Percentiles rank a stretch among this genome's conserved stretches.
Conservation (phyloP, 2,113 vertebrate genomes). For the Syngnathoides biaculeatus region DNA sequence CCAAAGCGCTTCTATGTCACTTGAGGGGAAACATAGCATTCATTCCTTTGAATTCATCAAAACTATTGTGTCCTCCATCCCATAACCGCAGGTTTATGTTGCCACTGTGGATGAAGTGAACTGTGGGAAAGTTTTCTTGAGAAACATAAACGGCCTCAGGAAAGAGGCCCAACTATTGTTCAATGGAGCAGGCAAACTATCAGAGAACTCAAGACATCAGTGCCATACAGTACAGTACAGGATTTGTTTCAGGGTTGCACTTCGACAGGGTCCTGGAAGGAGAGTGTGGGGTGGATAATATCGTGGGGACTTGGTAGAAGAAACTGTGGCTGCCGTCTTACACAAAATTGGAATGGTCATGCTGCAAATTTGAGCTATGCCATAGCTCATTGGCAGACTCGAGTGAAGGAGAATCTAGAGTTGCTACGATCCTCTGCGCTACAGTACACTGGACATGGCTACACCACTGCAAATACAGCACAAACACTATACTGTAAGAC, state of each 20-base stretch:
- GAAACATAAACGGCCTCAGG: slow-evolving; percentile 43
- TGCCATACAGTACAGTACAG: slow-evolving; percentile 63
- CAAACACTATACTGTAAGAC: too few relatives aligned
- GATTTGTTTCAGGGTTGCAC: slow-evolving; percentile 46
- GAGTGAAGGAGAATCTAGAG: slow-evolving; percentile 39
- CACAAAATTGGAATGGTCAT: slow-evolving; percentile 58
- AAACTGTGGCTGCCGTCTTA: slow-evolving; percentile 61
- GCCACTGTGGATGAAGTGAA: slow-evolving; percentile 36
- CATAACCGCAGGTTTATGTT: slow-evolving; percentile 45
- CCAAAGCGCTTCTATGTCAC: slow-evolving; percentile 15
- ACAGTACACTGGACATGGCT: neutral
- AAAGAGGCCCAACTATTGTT: slow-evolving; percentile 57
- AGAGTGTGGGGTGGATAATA: slow-evolving; percentile 18
- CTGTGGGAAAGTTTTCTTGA: slow-evolving; percentile 52
- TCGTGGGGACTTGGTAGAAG: slow-evolving; percentile 14
- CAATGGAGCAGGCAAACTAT: slow-evolving; percentile 38
- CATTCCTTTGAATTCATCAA: slow-evolving; percentile 43
- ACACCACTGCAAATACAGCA: too few relatives aligned
- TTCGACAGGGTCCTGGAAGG: slow-evolving; percentile 36
- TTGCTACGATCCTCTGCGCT: slow-evolving; percentile 22
- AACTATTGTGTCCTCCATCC: slow-evolving; percentile 22
- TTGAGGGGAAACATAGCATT: slow-evolving; percentile 35
- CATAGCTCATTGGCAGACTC: slow-evolving; percentile 43
- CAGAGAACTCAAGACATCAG: slow-evolving; percentile 51
- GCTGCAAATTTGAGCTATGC: slow-evolving; percentile 60